Conservation (phyloP, 2,888 invertebrate genomes). For the Megalurothrips usitatus region DNA sequence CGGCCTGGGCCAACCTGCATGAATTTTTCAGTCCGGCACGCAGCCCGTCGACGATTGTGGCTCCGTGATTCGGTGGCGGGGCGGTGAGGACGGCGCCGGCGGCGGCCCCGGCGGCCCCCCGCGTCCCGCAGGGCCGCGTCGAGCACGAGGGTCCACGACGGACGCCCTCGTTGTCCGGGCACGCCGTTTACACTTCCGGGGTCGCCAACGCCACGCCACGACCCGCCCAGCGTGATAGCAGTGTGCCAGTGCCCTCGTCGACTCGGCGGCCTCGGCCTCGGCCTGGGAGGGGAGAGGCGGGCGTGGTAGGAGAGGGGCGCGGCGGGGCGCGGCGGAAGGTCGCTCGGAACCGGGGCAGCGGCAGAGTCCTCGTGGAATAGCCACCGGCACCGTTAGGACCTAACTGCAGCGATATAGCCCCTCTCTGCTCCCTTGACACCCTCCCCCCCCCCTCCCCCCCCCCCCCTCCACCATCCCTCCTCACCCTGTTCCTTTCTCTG, state of each 20-base stretch:
- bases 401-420: conserved; percentile 3
- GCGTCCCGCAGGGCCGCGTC: too few relatives aligned
- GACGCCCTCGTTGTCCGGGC: neutral
- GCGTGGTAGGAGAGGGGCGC: neutral
- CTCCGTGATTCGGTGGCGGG: neutral
- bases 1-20: neutral
- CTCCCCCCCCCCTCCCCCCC: neutral
- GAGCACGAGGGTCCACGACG: too few relatives aligned
- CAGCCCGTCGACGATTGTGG: neutral
- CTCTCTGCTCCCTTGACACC: neutral
- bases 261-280: neutral
- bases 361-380: neutral
- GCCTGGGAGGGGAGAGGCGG: neutral
- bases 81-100: too few relatives aligned
- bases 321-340: neutral
- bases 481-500: neutral
- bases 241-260: neutral
- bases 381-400: neutral
- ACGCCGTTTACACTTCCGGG: neutral
- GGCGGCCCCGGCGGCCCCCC: too few relatives aligned
- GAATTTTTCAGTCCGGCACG: neutral
- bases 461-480: neutral
- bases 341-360: neutral
- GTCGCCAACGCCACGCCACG: too few relatives aligned
- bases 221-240: neutral